Evolutionary conservation across 92 coral and sea anemone species (phyloP).

Genomic region (Diadumene lineata): DNA sequence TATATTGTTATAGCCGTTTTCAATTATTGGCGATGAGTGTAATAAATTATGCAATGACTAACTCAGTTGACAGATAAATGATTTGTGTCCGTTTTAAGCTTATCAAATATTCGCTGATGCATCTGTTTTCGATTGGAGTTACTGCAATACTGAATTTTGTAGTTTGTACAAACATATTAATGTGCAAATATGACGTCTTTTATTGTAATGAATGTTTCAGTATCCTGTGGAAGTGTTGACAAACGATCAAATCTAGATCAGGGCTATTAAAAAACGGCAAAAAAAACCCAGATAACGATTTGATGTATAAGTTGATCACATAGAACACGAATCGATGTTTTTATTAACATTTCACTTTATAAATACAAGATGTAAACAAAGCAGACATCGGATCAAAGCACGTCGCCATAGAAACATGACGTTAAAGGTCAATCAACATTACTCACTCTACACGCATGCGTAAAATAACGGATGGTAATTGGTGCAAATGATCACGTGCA

Average conservation of each 20-base stretch:
- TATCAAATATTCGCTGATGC: constrained; percentile 26
- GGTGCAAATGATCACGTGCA: constrained; percentile 80
- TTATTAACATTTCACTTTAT: constrained; percentile 8
- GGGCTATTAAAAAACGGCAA: background rate
- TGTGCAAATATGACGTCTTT: no score
- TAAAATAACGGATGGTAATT: constrained; percentile 44
- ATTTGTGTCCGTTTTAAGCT: constrained; percentile 5
- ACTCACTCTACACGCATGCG: constrained; percentile 63
- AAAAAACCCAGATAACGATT: background rate
- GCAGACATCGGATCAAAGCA: constrained; percentile 10
- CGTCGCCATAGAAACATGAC: constrained; percentile 48
- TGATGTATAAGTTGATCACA: background rate
- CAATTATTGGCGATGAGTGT: no score
- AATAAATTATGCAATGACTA: constrained; percentile 22
- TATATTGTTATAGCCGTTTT: no score
- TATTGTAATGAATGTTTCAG: no score
- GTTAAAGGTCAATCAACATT: constrained; percentile 24
- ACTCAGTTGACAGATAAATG: constrained; percentile 8
- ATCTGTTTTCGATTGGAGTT: constrained; percentile 15
- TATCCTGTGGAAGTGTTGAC: background rate
- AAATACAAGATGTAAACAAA: constrained; percentile 30
- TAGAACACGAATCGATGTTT: background rate
- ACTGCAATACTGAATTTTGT: background rate
- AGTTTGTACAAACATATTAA: background rate
- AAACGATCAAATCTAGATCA: background rate